phyloP scores from a whole-genome alignment of 2,888 invertebrate genomes.

The Drosophila affinis region DNA sequence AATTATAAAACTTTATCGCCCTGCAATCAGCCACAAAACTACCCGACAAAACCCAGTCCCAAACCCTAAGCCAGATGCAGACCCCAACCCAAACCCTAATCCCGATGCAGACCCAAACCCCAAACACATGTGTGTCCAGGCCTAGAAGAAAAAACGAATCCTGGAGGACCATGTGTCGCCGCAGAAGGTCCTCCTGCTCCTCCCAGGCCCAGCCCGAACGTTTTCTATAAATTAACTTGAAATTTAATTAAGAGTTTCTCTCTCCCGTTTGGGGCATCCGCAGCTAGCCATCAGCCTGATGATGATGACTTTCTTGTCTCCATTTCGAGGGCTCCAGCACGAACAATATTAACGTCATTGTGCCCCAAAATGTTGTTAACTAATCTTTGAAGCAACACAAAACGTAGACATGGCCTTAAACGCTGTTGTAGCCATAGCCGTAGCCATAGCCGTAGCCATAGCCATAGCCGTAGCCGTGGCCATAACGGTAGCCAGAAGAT shows the following conservation, averaged over 20 bases:
- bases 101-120: conserved; percentile 2
- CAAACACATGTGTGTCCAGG: conserved; percentile 29
- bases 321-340: conserved; percentile 64
- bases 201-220: conserved; percentile 26
- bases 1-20: conserved; percentile 78
- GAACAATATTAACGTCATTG: conserved; percentile 67
- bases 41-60: neutral
- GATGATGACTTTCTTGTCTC: conserved; percentile 31
- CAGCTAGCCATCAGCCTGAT: conserved; percentile 33
- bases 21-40: conserved; percentile 56
- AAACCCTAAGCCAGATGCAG: neutral
- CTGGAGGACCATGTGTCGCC: neutral
- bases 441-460: conserved; percentile 9
- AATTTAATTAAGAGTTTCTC: conserved; percentile 76
- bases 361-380: conserved; percentile 59
- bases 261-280: conserved; percentile 36
- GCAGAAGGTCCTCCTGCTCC: neutral
- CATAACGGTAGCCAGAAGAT: conserved; percentile 10
- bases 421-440: conserved; percentile 13
- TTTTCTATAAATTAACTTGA: conserved; percentile 73
- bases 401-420: conserved; percentile 31
- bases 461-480: conserved; percentile 7
- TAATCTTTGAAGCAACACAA: conserved; percentile 53
- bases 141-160: conserved; percentile 1
- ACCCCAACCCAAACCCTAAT: neutral